Evolutionary conservation across 2,888 invertebrate genomes (phyloP), one percentile per base, ranked within the genome.

Genomic region (Polymixis lichenea): DNA sequence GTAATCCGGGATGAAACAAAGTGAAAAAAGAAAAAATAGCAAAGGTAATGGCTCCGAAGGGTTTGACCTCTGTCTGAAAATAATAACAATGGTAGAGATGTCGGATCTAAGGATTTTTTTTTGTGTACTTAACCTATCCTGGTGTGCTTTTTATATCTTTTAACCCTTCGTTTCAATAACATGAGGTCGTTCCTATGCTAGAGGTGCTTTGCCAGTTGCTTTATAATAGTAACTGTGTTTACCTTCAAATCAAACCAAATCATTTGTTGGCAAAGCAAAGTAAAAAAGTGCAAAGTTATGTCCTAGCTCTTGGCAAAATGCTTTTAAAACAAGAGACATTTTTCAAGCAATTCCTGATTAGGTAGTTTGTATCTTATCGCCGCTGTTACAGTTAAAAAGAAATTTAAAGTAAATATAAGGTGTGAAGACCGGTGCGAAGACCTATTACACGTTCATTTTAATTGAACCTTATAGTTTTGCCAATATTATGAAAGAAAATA

Each of bases 51-150:
- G 32, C 43, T 51, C 25, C 38, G 72, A 74, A 78, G 75, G 62
- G 66, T 71, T 49, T 53, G 28, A 32, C 51, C 38, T 46, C 46
- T 51, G 67, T 74, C 64, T 32, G 15, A 49, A 72, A 77, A 80
- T 74, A 82, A 82, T 78, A 82, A 76, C 53, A 77, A 56, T 64
- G 56, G 32, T 61, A 28, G 46, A n/a, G 62, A 56, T 69, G 55
- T 77, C 28, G 28, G 55, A 25, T 77, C 60, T 68, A 38, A 61
- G 51, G 66, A 61, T 56, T 74, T 70, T 66, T 71, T 80, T 71
- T 80, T 67, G 55, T 58, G 60, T 73, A 78, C 46, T 79, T 75
- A 62, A 60, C 62, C 58, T 80, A 75, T 67, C 56, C 62, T 76
- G 32, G n/a, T 69, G 61, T 38, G 49, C 38, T 77, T 72, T 67